Conservation (phyloP, 1,140 invertebrate species). For the Trichonephila inaurata region DNA sequence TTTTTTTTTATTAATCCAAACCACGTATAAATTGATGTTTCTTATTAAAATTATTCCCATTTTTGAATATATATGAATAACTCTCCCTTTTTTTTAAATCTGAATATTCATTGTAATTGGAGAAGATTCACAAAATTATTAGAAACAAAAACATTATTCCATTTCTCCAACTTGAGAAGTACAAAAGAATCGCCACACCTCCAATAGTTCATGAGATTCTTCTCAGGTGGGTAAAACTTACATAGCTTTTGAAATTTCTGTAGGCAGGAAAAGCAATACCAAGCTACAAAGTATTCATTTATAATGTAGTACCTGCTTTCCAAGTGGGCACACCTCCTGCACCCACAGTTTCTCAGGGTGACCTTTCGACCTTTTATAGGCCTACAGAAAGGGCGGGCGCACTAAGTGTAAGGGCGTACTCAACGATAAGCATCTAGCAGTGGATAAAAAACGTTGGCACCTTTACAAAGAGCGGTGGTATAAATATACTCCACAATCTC, state of each 20-base stretch:
- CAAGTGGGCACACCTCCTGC: conserved; percentile 58
- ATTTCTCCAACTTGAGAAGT: not conserved
- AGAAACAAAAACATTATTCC: too few species aligned
- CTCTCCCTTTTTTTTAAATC: too few species aligned
- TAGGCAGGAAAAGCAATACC: conserved; percentile 43
- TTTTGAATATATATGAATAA: too few species aligned
- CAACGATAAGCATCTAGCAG: conserved; percentile 30
- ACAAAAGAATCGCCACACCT: not conserved
- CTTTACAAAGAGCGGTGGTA: conserved; percentile 43
- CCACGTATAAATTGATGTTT: too few species aligned
- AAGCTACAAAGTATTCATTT: not conserved
- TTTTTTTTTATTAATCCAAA: too few species aligned
- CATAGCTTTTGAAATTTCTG: not conserved
- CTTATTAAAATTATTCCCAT: too few species aligned
- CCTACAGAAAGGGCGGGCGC: conserved; percentile 25
- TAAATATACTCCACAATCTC: conserved; percentile 50
- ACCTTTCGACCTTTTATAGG: conserved; percentile 53
- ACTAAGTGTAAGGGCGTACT: conserved; percentile 57
- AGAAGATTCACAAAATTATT: too few species aligned
- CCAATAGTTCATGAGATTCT: not conserved
- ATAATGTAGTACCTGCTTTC: conserved; percentile 48
- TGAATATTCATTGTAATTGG: too few species aligned
- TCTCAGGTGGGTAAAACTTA: not conserved
- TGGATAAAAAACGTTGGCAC: conserved; percentile 61
- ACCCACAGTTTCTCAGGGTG: conserved; percentile 55